Percentiles rank a stretch among this genome's conserved stretches.
These are phyloP conservation scores for Oscheius sp. DNA, from an alignment of 2,888 invertebrate genomes.

Conservation along the genomic window DNA sequence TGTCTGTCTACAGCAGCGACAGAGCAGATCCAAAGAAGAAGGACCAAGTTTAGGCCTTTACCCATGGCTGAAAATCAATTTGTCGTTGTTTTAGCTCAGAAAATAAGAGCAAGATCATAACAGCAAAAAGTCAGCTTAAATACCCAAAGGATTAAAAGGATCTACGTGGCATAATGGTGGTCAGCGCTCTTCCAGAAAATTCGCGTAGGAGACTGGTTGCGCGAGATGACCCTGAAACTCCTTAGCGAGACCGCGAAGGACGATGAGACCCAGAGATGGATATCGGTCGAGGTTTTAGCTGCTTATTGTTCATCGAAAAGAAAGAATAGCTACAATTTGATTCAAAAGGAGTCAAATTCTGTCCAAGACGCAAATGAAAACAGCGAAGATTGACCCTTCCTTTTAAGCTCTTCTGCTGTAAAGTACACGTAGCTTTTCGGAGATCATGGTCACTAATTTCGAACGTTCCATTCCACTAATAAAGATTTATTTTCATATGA, in stretches of 20 bases:
- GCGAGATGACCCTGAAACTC: slow-evolving; percentile 32
- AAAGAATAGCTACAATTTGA: not conserved
- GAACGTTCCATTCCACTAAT: not conserved
- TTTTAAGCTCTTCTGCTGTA: not conserved
- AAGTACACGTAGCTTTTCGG: slow-evolving; percentile 12
- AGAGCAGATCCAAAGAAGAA: not conserved
- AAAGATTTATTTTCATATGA: slow-evolving; percentile 4
- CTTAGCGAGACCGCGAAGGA: slow-evolving; percentile 27
- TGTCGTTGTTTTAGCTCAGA: not conserved
- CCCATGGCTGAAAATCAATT: slow-evolving; percentile 12
- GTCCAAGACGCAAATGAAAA: too few relatives aligned
- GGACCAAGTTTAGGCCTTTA: slow-evolving; percentile 5
- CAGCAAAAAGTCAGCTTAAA: not conserved
- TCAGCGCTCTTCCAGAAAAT: slow-evolving; percentile 29
- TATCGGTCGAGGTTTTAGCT: slow-evolving; percentile 16
- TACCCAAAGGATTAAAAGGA: not conserved
- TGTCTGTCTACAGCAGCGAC: slow-evolving; percentile 47
- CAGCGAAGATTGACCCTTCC: too few relatives aligned
- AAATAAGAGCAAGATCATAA: not conserved
- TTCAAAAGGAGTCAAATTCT: too few relatives aligned
- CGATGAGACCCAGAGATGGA: slow-evolving; percentile 23
- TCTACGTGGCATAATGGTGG: slow-evolving; percentile 30
- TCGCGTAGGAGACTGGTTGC: slow-evolving; percentile 23
- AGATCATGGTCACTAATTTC: too few relatives aligned
- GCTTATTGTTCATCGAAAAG: not conserved